These are phyloP conservation scores for Orthonevra nobilis DNA, from an alignment of 2,888 invertebrate species.

Conservation along the genomic window DNA sequence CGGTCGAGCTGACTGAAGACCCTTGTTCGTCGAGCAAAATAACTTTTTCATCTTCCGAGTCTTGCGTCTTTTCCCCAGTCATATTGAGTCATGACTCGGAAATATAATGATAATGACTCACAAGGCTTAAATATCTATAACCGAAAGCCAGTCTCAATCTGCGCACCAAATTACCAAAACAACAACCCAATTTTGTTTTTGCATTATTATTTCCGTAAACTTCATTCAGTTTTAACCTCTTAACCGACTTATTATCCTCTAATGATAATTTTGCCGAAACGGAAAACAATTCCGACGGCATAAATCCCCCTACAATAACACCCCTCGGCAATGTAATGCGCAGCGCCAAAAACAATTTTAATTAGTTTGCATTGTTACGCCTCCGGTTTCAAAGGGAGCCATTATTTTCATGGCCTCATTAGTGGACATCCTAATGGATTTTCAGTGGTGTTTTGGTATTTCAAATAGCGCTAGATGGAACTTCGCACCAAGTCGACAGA, in stretches of 20 bases:
- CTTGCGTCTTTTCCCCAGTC: too few species aligned
- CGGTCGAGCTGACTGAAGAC: too few species aligned
- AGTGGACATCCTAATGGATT: constrained; percentile 65
- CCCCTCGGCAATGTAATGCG: too few species aligned
- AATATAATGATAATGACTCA: too few species aligned
- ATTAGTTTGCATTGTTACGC: constrained; percentile 65
- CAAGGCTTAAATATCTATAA: too few species aligned
- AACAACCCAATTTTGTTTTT: too few species aligned
- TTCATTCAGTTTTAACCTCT: constrained; percentile 23
- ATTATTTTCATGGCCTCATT: constrained; percentile 68
- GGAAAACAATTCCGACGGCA: constrained; percentile 38
- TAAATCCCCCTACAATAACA: not conserved
- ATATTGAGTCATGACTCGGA: too few species aligned
- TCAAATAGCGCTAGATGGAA: constrained; percentile 36
- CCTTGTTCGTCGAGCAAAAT: too few species aligned
- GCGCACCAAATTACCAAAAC: too few species aligned
- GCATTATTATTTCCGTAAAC: not conserved
- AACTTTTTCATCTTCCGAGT: too few species aligned
- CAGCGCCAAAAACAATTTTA: constrained; percentile 60
- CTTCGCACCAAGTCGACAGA: constrained; percentile 4
- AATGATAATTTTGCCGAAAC: constrained; percentile 56
- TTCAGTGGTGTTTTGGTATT: constrained; percentile 53
- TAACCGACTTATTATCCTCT: constrained; percentile 58
- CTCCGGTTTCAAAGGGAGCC: constrained; percentile 40
- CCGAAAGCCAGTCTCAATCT: too few species aligned